phyloP scores from a whole-genome alignment of 2,113 vertebrate species.

The Zonotrichia leucophrys region DNA sequence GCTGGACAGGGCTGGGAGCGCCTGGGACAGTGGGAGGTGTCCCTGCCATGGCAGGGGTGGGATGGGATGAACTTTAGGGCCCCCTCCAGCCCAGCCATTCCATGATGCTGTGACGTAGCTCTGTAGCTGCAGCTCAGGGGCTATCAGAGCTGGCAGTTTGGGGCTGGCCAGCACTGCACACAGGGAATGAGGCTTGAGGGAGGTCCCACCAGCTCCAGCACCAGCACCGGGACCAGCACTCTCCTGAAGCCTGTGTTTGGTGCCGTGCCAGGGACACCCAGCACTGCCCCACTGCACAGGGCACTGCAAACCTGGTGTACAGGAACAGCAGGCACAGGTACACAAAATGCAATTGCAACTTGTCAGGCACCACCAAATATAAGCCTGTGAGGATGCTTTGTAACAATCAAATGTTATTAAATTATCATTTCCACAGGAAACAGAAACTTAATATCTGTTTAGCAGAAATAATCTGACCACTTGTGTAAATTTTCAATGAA shows the following conservation, averaged over 20 bases:
- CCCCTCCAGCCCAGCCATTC: background rate
- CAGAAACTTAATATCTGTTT: background rate
- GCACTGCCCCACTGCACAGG: background rate
- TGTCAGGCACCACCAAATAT: background rate
- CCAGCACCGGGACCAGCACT: background rate
- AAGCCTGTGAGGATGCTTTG: background rate
- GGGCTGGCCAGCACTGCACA: background rate
- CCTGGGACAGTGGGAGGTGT: background rate
- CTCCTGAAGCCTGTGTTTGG: background rate
- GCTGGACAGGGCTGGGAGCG: accelerated
- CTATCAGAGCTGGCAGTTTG: background rate
- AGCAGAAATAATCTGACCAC: background rate
- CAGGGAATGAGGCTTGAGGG: too few species aligned
- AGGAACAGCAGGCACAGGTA: background rate
- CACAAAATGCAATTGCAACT: background rate
- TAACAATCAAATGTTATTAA: background rate
- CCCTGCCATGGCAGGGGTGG: background rate
- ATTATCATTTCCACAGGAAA: background rate
- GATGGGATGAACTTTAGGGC: background rate
- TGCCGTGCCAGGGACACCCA: background rate
- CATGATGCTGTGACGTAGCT: background rate
- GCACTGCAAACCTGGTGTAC: background rate
- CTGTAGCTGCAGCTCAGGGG: background rate
- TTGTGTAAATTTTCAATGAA: background rate
- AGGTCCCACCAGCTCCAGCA: background rate